Evolutionary conservation across 2,113 vertebrate species (phyloP).

Genomic region (Myodes glareolus): DNA sequence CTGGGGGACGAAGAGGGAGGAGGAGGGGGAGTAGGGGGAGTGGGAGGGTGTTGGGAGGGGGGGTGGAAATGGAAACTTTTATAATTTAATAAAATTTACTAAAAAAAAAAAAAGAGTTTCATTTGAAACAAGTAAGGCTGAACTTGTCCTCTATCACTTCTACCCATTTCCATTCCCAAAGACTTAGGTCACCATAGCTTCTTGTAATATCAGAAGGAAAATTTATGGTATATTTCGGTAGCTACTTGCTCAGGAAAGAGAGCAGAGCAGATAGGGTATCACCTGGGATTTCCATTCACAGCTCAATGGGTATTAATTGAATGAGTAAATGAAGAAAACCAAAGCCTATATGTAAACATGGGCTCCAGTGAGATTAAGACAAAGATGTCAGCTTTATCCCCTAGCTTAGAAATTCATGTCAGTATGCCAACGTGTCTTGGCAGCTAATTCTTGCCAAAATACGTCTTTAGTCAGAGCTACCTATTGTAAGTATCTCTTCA

Average conservation of each 20-base stretch:
- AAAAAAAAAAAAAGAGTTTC: too few species aligned
- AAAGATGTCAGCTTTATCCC: constrained; percentile 59
- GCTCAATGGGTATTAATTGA: constrained; percentile 32
- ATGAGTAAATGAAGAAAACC: constrained; percentile 40
- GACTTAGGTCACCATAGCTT: background rate
- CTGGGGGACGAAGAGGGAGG: too few species aligned
- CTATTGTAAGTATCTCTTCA: constrained; percentile 46
- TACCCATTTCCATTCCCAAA: background rate
- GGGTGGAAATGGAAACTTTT: too few species aligned
- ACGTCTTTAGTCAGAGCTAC: constrained; percentile 55
- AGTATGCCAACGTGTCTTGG: constrained; percentile 12
- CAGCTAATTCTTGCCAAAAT: constrained; percentile 63
- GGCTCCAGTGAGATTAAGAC: background rate
- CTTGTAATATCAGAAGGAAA: background rate
- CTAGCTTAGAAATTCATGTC: constrained; percentile 42
- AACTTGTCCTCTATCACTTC: background rate
- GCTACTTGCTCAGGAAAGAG: constrained; percentile 4
- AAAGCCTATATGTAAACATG: constrained; percentile 30
- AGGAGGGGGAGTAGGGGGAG: too few species aligned
- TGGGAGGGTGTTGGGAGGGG: too few species aligned
- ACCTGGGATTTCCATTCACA: background rate
- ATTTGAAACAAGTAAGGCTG: background rate
- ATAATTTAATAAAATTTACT: too few species aligned
- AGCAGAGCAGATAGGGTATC: background rate
- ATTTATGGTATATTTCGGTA: background rate